phyloP scores from a whole-genome alignment of 1,140 invertebrate genomes.

The Gryon sp. region DNA sequence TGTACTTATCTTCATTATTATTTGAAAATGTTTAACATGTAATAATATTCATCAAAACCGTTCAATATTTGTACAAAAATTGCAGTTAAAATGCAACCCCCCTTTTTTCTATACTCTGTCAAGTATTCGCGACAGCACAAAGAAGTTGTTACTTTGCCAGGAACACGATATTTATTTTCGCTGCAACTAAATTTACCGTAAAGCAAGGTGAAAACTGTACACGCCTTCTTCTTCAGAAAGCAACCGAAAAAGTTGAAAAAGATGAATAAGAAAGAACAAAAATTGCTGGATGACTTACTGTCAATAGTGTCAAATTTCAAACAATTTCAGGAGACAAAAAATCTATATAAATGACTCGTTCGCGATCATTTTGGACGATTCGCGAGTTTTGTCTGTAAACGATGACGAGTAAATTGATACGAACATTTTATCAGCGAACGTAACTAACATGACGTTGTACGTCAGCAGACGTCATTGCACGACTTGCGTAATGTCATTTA shows the following conservation, averaged over 20 bases:
- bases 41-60: no score
- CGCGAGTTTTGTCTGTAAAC: constrained; percentile 8
- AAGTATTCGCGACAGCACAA: constrained; percentile 46
- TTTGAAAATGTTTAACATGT: no score
- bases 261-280: not conserved
- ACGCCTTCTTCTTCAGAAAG: constrained; percentile 25
- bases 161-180: constrained; percentile 62
- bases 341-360: no score
- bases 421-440: constrained; percentile 53
- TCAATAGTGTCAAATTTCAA: no score
- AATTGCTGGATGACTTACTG: not conserved
- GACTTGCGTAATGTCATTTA: constrained; percentile 63
- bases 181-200: constrained; percentile 64
- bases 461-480: constrained; percentile 61
- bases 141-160: constrained; percentile 64
- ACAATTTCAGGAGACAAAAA: no score
- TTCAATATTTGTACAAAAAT: no score
- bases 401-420: constrained; percentile 36
- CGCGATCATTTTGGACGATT: not conserved
- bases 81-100: no score
- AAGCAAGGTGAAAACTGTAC: constrained; percentile 61
- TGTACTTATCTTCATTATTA: no score
- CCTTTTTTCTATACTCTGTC: constrained; percentile 44
- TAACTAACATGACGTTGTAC: constrained; percentile 61
- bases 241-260: constrained; percentile 15